Evolutionary conservation across 2,797 vertebrate species (phyloP).

Genomic region (Girardinus metallicus): DNA sequence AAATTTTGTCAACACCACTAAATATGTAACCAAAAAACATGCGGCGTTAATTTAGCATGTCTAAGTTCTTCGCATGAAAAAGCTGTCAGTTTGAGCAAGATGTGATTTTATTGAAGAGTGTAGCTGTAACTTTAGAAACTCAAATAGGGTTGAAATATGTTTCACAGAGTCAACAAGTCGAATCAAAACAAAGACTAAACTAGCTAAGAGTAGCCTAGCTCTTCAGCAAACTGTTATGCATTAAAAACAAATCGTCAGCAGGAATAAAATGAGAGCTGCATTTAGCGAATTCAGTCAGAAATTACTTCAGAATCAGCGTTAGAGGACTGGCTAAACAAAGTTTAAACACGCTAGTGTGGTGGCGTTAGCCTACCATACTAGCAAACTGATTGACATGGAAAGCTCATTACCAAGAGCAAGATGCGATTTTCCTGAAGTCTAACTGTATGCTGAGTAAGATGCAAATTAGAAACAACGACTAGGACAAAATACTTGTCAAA

Average conservation of each 20-base stretch:
- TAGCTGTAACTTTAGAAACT: neutral
- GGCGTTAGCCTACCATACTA: neutral
- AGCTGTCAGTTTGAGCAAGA: neutral
- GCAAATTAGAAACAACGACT: neutral
- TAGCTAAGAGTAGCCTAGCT: neutral
- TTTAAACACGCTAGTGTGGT: neutral
- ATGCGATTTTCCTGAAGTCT: neutral
- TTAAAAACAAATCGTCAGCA: neutral
- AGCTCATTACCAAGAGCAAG: neutral
- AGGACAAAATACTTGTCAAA: neutral
- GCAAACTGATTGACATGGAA: neutral
- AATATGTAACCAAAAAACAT: neutral
- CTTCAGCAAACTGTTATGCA: neutral
- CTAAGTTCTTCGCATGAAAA: neutral
- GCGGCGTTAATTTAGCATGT: neutral
- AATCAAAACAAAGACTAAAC: neutral
- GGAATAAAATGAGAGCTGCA: neutral
- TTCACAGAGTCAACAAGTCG: neutral
- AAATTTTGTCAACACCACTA: neutral
- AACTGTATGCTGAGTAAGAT: neutral
- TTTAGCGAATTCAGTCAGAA: neutral
- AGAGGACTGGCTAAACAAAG: neutral
- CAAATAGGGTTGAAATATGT: neutral
- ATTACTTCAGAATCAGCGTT: neutral
- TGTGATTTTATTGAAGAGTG: neutral